A percentile compares a stretch with the other conserved stretches of the same genome.
These are phyloP conservation scores for Drosophila cracens DNA, from an alignment of 2,888 invertebrate species.

Conservation along the genomic window DNA sequence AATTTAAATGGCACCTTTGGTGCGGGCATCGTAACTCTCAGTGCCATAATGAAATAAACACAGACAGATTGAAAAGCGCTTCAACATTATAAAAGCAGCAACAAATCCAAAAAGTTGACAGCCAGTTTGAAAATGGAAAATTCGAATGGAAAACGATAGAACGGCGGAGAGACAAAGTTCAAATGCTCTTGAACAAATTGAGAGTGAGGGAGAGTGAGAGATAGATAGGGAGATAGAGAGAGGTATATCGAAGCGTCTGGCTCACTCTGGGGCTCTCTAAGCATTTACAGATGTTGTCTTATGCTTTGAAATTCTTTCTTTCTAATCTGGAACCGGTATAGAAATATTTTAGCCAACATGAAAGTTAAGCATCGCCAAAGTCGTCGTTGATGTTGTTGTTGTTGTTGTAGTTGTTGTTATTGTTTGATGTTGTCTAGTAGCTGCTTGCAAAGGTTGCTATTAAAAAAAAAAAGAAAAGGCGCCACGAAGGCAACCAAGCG, in stretches of 20 bases:
- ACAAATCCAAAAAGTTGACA: slow-evolving; percentile 38
- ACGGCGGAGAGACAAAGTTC: slow-evolving; percentile 48
- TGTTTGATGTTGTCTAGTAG: slow-evolving; percentile 54
- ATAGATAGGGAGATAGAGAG: not conserved
- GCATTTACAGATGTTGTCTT: slow-evolving; percentile 58
- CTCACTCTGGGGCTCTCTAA: slow-evolving; percentile 23
- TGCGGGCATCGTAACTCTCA: slow-evolving; percentile 50
- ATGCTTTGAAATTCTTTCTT: slow-evolving; percentile 76
- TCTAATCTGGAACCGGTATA: slow-evolving; percentile 80
- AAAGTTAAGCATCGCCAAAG: slow-evolving; percentile 67
- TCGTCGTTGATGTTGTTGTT: slow-evolving; percentile 14
- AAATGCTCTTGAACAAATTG: slow-evolving; percentile 39
- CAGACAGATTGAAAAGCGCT: slow-evolving; percentile 69
- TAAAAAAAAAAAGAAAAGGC: slow-evolving; percentile 59
- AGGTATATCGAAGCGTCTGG: slow-evolving; percentile 7
- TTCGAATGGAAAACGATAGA: slow-evolving; percentile 17
- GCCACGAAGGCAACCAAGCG: slow-evolving; percentile 70
- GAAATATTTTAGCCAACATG: slow-evolving; percentile 75
- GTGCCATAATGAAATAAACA: slow-evolving; percentile 56
- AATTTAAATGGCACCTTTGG: slow-evolving; percentile 77
- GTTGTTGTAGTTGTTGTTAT: slow-evolving; percentile 18
- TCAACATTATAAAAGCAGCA: slow-evolving; percentile 26
- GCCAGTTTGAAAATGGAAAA: slow-evolving; percentile 32
- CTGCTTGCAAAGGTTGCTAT: slow-evolving; percentile 60
- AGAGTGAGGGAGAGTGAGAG: not conserved